A percentile compares a stretch with the other conserved stretches of the same genome.
Evolutionary conservation across 2,797 vertebrate species (phyloP).

Genomic region (Xerus rutilus): DNA sequence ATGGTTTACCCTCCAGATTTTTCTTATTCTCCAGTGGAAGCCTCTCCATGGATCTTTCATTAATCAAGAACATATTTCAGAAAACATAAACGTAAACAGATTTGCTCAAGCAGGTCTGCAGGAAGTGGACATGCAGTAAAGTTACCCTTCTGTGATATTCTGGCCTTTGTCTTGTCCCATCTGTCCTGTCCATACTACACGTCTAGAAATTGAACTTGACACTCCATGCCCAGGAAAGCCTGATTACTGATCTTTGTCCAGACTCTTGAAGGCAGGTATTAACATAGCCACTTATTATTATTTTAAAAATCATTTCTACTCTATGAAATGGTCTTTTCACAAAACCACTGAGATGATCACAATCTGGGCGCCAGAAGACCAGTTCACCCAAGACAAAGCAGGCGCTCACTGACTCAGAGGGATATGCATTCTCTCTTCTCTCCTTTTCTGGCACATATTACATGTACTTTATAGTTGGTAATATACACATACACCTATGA

Average conservation of each 20-base stretch:
- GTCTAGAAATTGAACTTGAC: background rate
- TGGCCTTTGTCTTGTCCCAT: background rate
- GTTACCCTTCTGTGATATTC: background rate
- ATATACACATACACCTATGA: conserved; percentile 70
- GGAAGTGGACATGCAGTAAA: background rate
- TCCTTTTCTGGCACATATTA: conserved; percentile 23
- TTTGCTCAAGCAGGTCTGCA: background rate
- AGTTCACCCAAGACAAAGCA: conserved; percentile 11
- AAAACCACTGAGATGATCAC: background rate
- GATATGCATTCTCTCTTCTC: background rate
- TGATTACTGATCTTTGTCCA: background rate
- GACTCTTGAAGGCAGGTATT: background rate
- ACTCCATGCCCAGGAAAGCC: background rate
- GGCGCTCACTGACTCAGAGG: conserved; percentile 47
- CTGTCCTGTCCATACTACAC: background rate
- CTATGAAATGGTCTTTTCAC: background rate
- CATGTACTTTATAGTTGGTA: conserved; percentile 69
- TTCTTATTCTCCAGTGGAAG: background rate
- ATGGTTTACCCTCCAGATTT: background rate
- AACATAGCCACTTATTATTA: background rate
- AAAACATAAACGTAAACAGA: background rate
- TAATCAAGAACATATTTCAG: background rate
- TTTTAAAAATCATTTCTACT: background rate
- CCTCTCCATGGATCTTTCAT: background rate
- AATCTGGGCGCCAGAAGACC: background rate